Percentiles rank a stretch among this genome's conserved stretches.
Evolutionary conservation across 1,140 invertebrate genomes (phyloP).

Genomic region (Aricia agestis): DNA sequence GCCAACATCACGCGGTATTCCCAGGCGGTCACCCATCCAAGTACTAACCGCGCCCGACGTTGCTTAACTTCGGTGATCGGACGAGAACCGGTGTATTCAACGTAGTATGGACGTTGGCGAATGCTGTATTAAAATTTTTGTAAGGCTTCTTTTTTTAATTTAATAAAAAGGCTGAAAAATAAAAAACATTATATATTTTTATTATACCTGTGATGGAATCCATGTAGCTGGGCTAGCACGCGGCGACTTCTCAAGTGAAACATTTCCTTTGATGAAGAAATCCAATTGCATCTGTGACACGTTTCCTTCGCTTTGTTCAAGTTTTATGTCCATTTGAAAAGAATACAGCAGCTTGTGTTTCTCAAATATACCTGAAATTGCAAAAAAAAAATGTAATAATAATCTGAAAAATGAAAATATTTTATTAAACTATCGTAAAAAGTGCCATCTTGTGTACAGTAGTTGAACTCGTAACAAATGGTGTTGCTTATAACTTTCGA

Average conservation of each 20-base stretch:
- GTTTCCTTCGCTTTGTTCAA: slow-evolving; percentile 81
- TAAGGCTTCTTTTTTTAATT: too few relatives aligned
- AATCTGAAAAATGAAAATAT: neutral
- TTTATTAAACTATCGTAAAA: neutral
- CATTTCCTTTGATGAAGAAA: slow-evolving; percentile 92
- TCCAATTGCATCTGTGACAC: slow-evolving; percentile 86
- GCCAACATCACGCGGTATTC: too few relatives aligned
- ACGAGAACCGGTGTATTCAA: slow-evolving; percentile 46
- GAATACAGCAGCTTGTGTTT: slow-evolving; percentile 93
- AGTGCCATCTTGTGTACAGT: neutral
- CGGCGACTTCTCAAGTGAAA: slow-evolving; percentile 84
- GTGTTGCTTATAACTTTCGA: too few relatives aligned
- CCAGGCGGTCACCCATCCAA: too few relatives aligned
- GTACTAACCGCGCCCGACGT: slow-evolving; percentile 33
- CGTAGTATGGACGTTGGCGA: slow-evolving; percentile 47
- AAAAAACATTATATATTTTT: neutral
- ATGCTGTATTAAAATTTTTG: neutral
- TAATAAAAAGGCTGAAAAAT: neutral
- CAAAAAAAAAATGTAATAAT: slow-evolving; percentile 10
- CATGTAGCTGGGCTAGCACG: slow-evolving; percentile 82
- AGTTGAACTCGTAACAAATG: too few relatives aligned
- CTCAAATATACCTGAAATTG: slow-evolving; percentile 86
- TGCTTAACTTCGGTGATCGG: slow-evolving; percentile 41
- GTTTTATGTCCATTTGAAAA: slow-evolving; percentile 91
- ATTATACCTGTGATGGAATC: slow-evolving; percentile 77